phyloP scores from a whole-genome alignment of 1,140 invertebrate species.

The Maniola jurtina region DNA sequence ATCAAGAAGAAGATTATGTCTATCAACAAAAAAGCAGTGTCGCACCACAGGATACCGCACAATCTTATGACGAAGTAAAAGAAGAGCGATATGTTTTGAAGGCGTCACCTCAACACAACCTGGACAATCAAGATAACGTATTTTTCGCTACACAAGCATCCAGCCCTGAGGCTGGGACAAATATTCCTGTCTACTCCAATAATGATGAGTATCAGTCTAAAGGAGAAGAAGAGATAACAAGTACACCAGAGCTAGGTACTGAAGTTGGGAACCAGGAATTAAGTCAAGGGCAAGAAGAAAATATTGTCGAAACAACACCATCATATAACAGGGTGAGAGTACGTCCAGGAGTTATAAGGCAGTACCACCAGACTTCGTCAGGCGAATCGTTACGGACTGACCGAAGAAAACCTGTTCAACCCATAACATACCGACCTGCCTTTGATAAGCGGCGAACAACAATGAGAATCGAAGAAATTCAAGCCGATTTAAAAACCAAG shows the following conservation, averaged over 20 bases:
- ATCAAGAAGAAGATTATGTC: constrained; percentile 44
- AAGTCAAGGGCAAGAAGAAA: constrained; percentile 47
- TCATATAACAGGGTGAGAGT: constrained; percentile 69
- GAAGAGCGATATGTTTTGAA: constrained; percentile 42
- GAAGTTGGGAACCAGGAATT: constrained; percentile 40
- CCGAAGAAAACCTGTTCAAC: constrained; percentile 52
- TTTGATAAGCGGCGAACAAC: constrained; percentile 72
- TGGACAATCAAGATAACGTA: constrained; percentile 33
- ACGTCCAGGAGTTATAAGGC: constrained; percentile 64
- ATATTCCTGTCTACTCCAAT: constrained; percentile 36
- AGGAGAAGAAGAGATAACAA: constrained; percentile 42
- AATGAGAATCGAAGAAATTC: constrained; percentile 77
- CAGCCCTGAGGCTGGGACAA: constrained; percentile 40
- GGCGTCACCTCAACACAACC: constrained; percentile 42
- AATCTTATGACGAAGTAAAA: constrained; percentile 45
- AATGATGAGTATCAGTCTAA: constrained; percentile 35
- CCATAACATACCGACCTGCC: constrained; percentile 72
- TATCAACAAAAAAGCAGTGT: constrained; percentile 49
- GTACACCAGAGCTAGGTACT: constrained; percentile 33
- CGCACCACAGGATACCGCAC: constrained; percentile 38
- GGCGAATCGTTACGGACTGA: constrained; percentile 57
- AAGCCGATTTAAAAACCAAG: constrained; percentile 75
- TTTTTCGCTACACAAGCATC: constrained; percentile 35
- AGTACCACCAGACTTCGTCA: constrained; percentile 60
- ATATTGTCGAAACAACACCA: constrained; percentile 65